Evolutionary conservation across 2,888 invertebrate species (phyloP), one percentile per base, ranked within the genome.

Genomic region (Lottia gigantea): DNA sequence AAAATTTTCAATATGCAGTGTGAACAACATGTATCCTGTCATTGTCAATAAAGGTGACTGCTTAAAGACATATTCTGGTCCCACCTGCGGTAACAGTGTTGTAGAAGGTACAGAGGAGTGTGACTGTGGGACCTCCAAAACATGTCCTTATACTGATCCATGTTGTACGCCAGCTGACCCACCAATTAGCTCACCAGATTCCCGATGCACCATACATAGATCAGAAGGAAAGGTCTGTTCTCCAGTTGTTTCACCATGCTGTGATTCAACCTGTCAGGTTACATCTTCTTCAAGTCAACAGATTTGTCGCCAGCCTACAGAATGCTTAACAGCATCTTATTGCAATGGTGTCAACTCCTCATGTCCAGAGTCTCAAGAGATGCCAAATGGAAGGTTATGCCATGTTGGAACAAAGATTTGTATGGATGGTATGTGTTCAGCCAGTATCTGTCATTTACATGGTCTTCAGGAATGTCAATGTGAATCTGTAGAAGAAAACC

Each of bases 1-100:
- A n/a, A 66, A 69, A 55, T 86, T 86, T 69, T 85, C 85, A 25
- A 46, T 66, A 0, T 86, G 86, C 72, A 84, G 84, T 66, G 72
- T 81, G 1, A 71, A 71, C 31, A 70, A 69, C 46, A 85, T 86
- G 46, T 78, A 78, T 65, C 84, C 83, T 12, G 84, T 85, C 11
- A 74, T 84, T 61, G 70, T 71, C 45, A 81, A 81, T 66, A 84
- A 82, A 71, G 83, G 79, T 0, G 40, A 14, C 15, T 85, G 85
- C 73, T 76, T 84, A 40, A 73, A 71, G 49, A 23, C 49, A 6
- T 61, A 69, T 6, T 47, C 31, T n/a, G 72, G 62, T 46, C 71
- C 77, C 4, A 65, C 72, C 19, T 85, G 85, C 75, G 85, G 85
- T 6, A 84, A 85, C 71, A 76, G 76, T n/a, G 66, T 83, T 15